These are phyloP conservation scores for Onthophagus taurus DNA, from an alignment of 1,140 invertebrate genomes.

Conservation along the genomic window DNA sequence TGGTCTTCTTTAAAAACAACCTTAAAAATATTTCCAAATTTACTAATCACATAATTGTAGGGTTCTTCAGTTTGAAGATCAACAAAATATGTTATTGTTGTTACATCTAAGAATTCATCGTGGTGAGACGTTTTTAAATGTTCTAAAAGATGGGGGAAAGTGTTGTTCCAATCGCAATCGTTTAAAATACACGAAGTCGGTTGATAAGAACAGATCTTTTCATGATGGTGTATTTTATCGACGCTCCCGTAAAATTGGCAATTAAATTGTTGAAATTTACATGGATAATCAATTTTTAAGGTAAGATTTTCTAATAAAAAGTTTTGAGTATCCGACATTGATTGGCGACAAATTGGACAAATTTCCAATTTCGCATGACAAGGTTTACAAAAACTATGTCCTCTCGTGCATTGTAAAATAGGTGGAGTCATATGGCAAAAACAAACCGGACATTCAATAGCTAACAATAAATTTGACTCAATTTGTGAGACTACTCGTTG, in stretches of 20 bases:
- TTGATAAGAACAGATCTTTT: conserved; percentile 16
- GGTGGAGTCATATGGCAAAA: conserved; percentile 23
- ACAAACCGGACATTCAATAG: conserved; percentile 28
- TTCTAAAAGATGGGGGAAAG: conserved; percentile 7
- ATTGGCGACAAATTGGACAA: conserved; percentile 18
- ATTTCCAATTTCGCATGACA: conserved; percentile 17
- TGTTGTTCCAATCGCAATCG: conserved; percentile 16
- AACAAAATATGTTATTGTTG: conserved; percentile 16
- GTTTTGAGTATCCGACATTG: conserved; percentile 22
- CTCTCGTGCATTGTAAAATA: conserved; percentile 25
- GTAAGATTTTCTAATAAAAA: conserved; percentile 21
- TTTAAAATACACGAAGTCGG: conserved; percentile 19
- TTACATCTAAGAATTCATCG: conserved; percentile 18
- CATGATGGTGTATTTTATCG: conserved; percentile 17
- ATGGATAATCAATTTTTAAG: conserved; percentile 19
- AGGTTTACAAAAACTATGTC: conserved; percentile 26
- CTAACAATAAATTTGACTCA: neutral
- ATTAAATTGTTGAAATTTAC: conserved; percentile 19
- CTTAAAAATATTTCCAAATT: too few species aligned
- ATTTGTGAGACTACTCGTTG: neutral
- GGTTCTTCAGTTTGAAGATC: too few species aligned
- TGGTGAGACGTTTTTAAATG: conserved; percentile 19
- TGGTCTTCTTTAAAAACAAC: too few species aligned
- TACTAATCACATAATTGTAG: too few species aligned
- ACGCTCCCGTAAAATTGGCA: conserved; percentile 15